These are phyloP conservation scores for Ptilodon capucinus DNA, from an alignment of 2,888 invertebrate species.

Conservation along the genomic window DNA sequence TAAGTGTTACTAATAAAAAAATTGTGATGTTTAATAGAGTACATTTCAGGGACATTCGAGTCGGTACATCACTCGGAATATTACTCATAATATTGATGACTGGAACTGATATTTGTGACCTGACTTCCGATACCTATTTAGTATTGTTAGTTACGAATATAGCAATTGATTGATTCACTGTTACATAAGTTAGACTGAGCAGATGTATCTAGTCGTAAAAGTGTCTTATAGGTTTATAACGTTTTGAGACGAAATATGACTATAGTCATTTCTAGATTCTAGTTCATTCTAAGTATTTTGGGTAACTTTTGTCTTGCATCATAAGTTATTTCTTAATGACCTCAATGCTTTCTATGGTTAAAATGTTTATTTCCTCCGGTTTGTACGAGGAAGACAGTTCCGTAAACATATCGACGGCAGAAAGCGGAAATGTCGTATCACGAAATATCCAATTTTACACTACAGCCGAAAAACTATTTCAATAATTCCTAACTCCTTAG, in stretches of 20 bases:
- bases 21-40: too few species aligned
- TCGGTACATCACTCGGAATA: not conserved
- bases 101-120: not conserved
- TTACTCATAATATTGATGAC: not conserved
- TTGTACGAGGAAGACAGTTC: too few species aligned
- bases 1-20: not conserved
- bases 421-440: too few species aligned
- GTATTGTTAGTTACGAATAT: slow-evolving; percentile 9
- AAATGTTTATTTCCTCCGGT: too few species aligned
- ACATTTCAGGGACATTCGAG: not conserved
- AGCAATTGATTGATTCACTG: not conserved
- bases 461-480: too few species aligned
- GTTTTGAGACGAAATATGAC: not conserved
- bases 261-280: not conserved
- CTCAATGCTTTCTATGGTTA: too few species aligned
- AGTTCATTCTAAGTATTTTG: too few species aligned
- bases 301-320: too few species aligned
- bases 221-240: slow-evolving; percentile 1
- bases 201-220: slow-evolving; percentile 8
- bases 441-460: too few species aligned
- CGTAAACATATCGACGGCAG: too few species aligned
- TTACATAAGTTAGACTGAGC: slow-evolving; percentile 6
- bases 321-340: too few species aligned
- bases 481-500: too few species aligned
- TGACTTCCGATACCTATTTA: slow-evolving; percentile 6